Evolutionary conservation across 2,113 vertebrate genomes (phyloP).

Genomic region (Hipposideros armiger): DNA sequence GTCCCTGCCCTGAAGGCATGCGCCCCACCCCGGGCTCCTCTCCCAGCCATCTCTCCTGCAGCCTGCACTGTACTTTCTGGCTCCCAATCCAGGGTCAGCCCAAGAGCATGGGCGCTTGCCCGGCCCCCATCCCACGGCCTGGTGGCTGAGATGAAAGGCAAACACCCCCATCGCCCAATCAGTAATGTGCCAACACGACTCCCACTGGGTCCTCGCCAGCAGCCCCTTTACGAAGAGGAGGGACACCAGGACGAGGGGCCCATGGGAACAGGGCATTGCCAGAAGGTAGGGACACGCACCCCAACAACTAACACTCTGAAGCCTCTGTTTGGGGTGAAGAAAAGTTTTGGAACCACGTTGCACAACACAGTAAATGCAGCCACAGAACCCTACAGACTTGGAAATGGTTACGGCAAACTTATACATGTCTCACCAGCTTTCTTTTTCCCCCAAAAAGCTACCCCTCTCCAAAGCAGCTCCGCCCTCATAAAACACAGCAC

Average conservation of each 20-base stretch:
- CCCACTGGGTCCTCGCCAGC: not conserved
- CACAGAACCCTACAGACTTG: no score
- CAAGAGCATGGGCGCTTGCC: not conserved
- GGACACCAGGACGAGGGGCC: not conserved
- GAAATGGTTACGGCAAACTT: no score
- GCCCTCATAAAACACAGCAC: no score
- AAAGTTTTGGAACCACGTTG: rapidly evolving
- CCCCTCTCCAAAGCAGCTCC: no score
- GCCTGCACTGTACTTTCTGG: not conserved
- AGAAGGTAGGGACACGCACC: not conserved
- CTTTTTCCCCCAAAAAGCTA: no score
- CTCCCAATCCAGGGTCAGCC: not conserved
- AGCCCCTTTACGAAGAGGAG: no score
- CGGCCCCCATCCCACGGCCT: rapidly evolving
- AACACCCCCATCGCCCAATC: rapidly evolving
- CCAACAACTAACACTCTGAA: not conserved
- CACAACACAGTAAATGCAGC: rapidly evolving
- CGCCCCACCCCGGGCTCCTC: rapidly evolving
- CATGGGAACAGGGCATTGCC: not conserved
- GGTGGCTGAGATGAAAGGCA: not conserved
- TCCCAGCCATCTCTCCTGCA: no score
- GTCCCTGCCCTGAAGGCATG: rapidly evolving
- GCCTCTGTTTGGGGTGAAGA: not conserved
- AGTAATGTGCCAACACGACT: rapidly evolving
- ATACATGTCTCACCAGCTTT: no score